A percentile compares a stretch with the other conserved stretches of the same genome.
These are phyloP conservation scores for Athalia rosae DNA, from an alignment of 2,888 invertebrate species.

Conservation along the genomic window DNA sequence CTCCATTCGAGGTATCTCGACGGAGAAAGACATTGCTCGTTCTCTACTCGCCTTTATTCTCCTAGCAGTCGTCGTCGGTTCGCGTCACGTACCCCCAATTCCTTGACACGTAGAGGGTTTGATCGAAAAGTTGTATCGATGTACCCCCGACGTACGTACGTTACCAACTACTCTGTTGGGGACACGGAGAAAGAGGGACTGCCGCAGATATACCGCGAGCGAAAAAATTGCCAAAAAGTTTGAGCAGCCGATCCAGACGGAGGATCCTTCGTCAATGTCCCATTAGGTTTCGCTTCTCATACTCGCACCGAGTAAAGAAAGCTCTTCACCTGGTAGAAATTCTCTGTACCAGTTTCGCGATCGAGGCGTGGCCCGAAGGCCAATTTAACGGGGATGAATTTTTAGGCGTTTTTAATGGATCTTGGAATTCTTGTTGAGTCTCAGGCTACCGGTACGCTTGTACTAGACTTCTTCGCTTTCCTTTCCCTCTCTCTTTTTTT, in stretches of 20 bases:
- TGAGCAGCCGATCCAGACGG: too few species aligned
- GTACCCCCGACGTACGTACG: not conserved
- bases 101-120: constrained; percentile 2
- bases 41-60: not conserved
- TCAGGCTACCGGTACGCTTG: not conserved
- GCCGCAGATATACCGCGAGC: not conserved
- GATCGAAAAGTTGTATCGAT: constrained; percentile 5
- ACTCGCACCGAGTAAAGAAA: too few species aligned
- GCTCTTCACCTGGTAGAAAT: too few species aligned
- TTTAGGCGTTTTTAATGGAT: not conserved
- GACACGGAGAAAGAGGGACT: too few species aligned
- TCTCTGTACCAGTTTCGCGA: not conserved
- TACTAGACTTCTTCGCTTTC: not conserved
- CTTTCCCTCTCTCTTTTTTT: not conserved
- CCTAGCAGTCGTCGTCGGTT: not conserved
- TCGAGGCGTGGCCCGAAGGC: not conserved
- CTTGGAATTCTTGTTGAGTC: not conserved
- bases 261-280: too few species aligned
- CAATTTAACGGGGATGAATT: constrained; percentile 9
- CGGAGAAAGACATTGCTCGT: not conserved
- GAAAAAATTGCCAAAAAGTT: not conserved
- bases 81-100: constrained; percentile 8
- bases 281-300: too few species aligned
- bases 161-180: too few species aligned
- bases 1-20: too few species aligned